These are phyloP conservation scores for Lytechinus variegatus DNA, from an alignment of 35 echinoderm and acorn worm genomes.

Conservation along the genomic window DNA sequence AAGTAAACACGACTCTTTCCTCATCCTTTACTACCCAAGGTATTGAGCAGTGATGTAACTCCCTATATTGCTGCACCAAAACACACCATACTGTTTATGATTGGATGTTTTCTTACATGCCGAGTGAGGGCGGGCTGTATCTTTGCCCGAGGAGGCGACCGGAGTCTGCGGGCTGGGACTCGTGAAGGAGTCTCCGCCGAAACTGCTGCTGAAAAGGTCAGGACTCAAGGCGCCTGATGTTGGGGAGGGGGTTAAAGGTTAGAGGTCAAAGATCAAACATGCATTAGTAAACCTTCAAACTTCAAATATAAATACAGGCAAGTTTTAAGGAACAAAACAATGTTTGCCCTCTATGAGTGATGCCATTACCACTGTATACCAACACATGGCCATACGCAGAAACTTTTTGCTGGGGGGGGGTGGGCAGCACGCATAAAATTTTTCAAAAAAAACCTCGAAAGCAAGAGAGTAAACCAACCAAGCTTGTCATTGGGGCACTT, in stretches of 20 bases:
- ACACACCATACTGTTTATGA: background rate
- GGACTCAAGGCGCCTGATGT: constrained; percentile 47
- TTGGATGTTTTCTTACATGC: constrained; percentile 48
- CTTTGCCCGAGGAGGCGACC: constrained; percentile 9
- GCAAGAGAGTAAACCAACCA: no score
- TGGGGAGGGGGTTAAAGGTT: constrained; percentile 10
- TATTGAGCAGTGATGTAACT: background rate
- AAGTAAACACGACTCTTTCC: no score
- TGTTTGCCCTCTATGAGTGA: no score
- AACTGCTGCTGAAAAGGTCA: constrained; percentile 32
- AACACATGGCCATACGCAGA: no score
- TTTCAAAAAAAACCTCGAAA: no score
- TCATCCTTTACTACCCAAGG: no score
- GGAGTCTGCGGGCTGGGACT: constrained; percentile 42
- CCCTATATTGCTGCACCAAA: background rate
- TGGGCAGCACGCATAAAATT: no score
- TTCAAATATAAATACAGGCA: no score
- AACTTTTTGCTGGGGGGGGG: no score
- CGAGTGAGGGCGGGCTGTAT: constrained; percentile 30
- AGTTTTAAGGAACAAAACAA: no score
- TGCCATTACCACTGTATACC: no score
- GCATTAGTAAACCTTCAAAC: constrained; percentile 5
- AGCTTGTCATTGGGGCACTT: no score
- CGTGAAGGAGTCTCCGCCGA: constrained; percentile 37
- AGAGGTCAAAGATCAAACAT: constrained; percentile 9